Conservation (phyloP, 2,797 vertebrate species). For the Enteromius radiatus region DNA sequence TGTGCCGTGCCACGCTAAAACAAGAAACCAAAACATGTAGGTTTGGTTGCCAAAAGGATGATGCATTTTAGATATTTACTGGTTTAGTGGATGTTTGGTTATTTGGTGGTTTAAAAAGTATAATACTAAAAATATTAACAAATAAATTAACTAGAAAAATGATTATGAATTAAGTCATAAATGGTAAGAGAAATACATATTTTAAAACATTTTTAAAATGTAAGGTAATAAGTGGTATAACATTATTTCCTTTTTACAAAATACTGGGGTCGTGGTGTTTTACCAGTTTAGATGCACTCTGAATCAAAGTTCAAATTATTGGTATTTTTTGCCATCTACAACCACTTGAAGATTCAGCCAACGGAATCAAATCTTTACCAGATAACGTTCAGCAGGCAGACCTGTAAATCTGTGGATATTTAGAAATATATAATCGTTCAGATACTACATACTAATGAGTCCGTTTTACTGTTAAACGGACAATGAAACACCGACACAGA, state of each 20-base stretch:
- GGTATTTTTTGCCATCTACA: background rate
- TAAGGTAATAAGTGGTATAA: too few relatives aligned
- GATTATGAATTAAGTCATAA: background rate
- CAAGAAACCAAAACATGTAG: too few relatives aligned
- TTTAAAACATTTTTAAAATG: background rate
- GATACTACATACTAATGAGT: background rate
- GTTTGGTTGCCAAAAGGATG: background rate
- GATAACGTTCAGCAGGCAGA: background rate
- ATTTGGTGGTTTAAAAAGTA: background rate
- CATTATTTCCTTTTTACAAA: background rate
- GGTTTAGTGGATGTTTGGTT: background rate
- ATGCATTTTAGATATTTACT: background rate
- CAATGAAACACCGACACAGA: background rate
- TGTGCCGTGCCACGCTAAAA: constrained; percentile 64
- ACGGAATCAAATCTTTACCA: background rate
- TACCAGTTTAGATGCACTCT: background rate
- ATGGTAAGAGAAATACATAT: background rate
- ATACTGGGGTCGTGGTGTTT: background rate
- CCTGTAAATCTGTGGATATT: background rate
- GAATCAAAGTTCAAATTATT: background rate
- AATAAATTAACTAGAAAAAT: background rate
- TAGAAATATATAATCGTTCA: background rate
- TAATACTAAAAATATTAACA: background rate
- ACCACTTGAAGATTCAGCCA: background rate
- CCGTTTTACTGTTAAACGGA: background rate